A percentile compares a stretch with the other conserved stretches of the same genome.
Conservation (phyloP, 2,797 vertebrate genomes). For the Neosilurus hyrtlii region DNA sequence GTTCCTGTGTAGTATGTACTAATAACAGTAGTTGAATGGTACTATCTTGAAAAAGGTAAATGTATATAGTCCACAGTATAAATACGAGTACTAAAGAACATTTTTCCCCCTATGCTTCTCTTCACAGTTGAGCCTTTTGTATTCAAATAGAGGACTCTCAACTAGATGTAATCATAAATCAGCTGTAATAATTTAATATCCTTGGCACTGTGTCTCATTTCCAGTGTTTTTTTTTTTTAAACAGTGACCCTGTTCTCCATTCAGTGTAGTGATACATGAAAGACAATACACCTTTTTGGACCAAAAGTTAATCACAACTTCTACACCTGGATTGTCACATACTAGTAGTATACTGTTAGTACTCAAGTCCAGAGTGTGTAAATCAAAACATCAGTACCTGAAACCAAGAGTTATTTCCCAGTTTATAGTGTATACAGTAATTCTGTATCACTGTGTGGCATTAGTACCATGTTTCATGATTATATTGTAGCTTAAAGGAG, state of each 20-base stretch:
- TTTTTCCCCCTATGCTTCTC: not conserved
- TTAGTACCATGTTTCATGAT: not conserved
- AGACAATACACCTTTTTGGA: not conserved
- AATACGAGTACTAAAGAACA: not conserved
- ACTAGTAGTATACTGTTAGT: slow-evolving; percentile 4
- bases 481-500: slow-evolving; percentile 2
- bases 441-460: not conserved
- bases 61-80: not conserved
- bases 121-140: not conserved
- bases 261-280: slow-evolving; percentile 1
- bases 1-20: too few species aligned
- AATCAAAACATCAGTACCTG: not conserved
- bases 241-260: slow-evolving; percentile 30
- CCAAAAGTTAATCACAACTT: not conserved
- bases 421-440: not conserved
- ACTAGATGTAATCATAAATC: not conserved
- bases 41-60: not conserved
- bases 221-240: not conserved
- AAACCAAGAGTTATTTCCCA: not conserved
- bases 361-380: not conserved
- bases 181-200: not conserved
- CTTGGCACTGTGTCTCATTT: slow-evolving; percentile 16
- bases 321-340: not conserved
- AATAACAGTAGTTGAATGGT: not conserved
- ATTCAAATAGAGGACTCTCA: not conserved